Evolutionary conservation across 2,113 vertebrate genomes (phyloP), one percentile per base, ranked within the genome.

Genomic region (Myotis lucifugus): DNA sequence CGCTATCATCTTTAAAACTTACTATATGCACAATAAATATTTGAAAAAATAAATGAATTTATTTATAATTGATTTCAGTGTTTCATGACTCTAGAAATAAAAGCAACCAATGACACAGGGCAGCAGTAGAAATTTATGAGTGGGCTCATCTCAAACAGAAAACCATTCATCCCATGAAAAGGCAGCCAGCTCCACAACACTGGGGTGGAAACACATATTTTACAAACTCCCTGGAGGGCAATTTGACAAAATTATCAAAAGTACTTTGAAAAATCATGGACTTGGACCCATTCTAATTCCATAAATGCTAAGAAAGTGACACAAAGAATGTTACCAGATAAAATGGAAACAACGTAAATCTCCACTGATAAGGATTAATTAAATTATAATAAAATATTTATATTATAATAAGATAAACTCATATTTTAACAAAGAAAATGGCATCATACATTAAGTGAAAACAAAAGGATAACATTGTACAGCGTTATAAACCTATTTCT

Each of bases 401-500:
- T 66, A 54, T 13, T 27, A 27, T 48, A 2, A 52, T 77, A 83
- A 37, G 27, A 50, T 76, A 86, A 73, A 66, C 1, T 10, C 5
- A 46, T 29, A 54, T 69, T 93, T 97, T 50, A 25, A 46, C n/a
- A 78, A 48, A 87, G 82, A 79, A 94, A 90, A 59, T 70, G 32
- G 2, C 13, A 88, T 77, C 11, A 40, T 72, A 15, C 52, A 29
- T 54, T 64, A 88, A 91, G 3, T 72, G 37, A 67, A 88, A 89
- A 52, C 1, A 74, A 88, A 88, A 79, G 4, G 4, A 74, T 37
- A 64, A 29, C 5, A 34, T 87, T 25, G 48, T 23, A 54, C 23
- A 66, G 6, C 72, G 2, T 66, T 66, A 50, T 48, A 93, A 67
- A 13, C 2, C 8, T 82, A 12, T 52, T 79, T 79, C 25, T 85